Evolutionary conservation across 2,888 invertebrate species (phyloP).

Genomic region (Dasypolia templi): DNA sequence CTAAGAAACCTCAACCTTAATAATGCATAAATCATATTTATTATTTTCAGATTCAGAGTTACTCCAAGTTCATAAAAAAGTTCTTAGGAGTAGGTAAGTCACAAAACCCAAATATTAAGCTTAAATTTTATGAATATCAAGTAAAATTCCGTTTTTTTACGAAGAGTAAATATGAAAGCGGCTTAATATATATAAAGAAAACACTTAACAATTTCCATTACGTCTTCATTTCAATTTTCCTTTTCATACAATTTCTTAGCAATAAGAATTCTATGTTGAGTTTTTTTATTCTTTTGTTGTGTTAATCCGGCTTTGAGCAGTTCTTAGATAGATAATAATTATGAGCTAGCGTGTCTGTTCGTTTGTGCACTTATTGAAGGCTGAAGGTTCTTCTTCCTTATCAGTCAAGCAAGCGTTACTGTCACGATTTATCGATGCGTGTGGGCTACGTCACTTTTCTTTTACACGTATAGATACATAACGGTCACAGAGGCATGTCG

Average conservation of each 20-base stretch:
- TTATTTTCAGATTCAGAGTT: background rate
- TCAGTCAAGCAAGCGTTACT: slow-evolving; percentile 41
- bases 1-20: background rate
- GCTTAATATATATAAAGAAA: slow-evolving; percentile 19
- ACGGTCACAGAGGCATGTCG: slow-evolving; percentile 24
- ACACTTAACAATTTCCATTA: slow-evolving; percentile 5
- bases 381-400: slow-evolving; percentile 65
- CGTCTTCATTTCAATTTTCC: slow-evolving; percentile 27
- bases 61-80: background rate
- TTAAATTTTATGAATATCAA: slow-evolving; percentile 23
- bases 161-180: slow-evolving; percentile 7
- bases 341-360: slow-evolving; percentile 22
- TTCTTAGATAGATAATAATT: slow-evolving; percentile 18
- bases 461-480: slow-evolving; percentile 12
- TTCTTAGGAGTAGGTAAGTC: slow-evolving; percentile 9
- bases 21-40: background rate
- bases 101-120: background rate
- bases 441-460: slow-evolving; percentile 26
- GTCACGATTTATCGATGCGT: slow-evolving; percentile 53
- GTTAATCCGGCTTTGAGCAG: slow-evolving; percentile 12
- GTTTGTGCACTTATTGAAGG: slow-evolving; percentile 32
- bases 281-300: slow-evolving; percentile 23
- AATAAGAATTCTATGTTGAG: slow-evolving; percentile 3
- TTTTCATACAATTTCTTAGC: slow-evolving; percentile 20
- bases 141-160: slow-evolving; percentile 16